phyloP scores from a whole-genome alignment of 2,797 vertebrate species.

The Dicrostonyx torquatus region DNA sequence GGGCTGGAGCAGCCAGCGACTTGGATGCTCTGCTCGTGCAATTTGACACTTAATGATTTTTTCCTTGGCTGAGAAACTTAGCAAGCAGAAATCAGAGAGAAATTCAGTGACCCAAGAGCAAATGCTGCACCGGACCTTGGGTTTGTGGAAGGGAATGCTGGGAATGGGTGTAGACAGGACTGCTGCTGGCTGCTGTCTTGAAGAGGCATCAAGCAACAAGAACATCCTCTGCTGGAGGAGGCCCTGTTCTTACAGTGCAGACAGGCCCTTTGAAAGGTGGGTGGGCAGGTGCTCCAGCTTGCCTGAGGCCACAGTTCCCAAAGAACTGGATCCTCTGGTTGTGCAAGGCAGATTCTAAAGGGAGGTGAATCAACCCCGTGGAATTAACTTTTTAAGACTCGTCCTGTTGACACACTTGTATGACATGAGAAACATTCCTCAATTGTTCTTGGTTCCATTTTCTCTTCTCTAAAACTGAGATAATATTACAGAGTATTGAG shows the following conservation, averaged over 20 bases:
- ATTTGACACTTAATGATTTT: conserved; percentile 81
- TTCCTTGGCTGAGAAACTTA: conserved; percentile 83
- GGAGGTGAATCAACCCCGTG: background rate
- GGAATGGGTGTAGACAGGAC: background rate
- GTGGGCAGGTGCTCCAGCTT: background rate
- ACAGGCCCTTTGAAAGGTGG: background rate
- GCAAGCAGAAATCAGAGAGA: conserved; percentile 75
- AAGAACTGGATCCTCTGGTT: rapidly evolving
- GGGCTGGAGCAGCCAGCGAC: conserved; percentile 77
- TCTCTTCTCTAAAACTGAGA: background rate
- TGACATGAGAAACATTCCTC: background rate
- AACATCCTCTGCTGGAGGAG: background rate
- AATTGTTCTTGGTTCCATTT: background rate
- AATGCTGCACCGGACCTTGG: rapidly evolving
- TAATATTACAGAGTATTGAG: background rate
- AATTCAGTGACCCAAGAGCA: conserved; percentile 42
- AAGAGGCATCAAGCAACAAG: background rate
- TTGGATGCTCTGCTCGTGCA: conserved; percentile 79
- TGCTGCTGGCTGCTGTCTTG: background rate
- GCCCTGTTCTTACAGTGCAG: background rate
- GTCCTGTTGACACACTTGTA: no score
- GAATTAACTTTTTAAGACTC: background rate
- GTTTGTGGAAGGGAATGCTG: background rate
- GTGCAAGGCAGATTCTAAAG: no score
- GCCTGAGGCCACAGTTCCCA: background rate